Percentiles rank a stretch among this genome's conserved stretches.
phyloP scores from a whole-genome alignment of 2,888 invertebrate species.

The Zygaena filipendulae region DNA sequence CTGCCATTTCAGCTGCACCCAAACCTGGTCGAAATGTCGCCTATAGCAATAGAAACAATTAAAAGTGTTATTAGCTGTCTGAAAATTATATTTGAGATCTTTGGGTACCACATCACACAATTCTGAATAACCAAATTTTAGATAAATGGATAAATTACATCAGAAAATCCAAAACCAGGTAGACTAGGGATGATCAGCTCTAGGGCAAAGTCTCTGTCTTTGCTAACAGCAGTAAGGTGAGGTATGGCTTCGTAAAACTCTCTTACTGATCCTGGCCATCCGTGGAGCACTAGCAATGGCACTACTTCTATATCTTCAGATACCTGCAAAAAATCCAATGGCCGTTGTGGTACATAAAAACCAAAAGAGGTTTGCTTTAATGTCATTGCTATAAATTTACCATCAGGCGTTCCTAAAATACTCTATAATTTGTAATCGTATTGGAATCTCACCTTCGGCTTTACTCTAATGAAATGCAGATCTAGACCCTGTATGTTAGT shows the following conservation, averaged over 20 bases:
- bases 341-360: too few species aligned
- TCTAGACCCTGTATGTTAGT: constrained; percentile 78
- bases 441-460: constrained; percentile 53
- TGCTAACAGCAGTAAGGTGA: constrained; percentile 49
- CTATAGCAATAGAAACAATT: too few species aligned
- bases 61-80: too few species aligned
- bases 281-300: constrained; percentile 75
- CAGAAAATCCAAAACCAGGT: constrained; percentile 26
- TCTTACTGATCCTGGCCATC: constrained; percentile 80
- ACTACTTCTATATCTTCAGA: constrained; percentile 33
- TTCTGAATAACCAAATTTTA: too few species aligned
- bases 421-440: too few species aligned
- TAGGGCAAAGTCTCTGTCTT: constrained; percentile 57
- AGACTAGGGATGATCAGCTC: constrained; percentile 25
- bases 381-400: too few species aligned
- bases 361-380: too few species aligned
- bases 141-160: too few species aligned
- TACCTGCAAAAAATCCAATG: constrained; percentile 9
- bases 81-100: too few species aligned
- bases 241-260: constrained; percentile 77
- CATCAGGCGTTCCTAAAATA: too few species aligned
- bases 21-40: constrained; percentile 45
- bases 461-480: constrained; percentile 76
- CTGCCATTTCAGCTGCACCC: constrained; percentile 59
- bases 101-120: too few species aligned